phyloP scores from a whole-genome alignment of 1,140 invertebrate species.

The Trichonephila clavipes region DNA sequence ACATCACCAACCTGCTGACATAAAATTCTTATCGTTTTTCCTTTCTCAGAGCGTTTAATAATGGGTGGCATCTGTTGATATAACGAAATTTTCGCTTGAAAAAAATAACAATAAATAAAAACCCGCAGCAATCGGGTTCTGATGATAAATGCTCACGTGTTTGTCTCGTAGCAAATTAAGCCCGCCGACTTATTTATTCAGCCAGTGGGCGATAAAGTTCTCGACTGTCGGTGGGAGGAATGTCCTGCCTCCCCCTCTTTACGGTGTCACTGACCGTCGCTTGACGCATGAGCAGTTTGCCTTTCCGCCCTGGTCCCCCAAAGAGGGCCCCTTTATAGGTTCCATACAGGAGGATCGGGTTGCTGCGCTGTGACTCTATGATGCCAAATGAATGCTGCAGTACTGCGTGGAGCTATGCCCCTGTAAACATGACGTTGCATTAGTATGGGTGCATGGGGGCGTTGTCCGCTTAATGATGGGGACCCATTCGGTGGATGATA shows the following conservation, averaged over 20 bases:
- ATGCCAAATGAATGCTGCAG: conserved; percentile 6
- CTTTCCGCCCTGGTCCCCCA: conserved; percentile 54
- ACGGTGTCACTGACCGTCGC: conserved; percentile 63
- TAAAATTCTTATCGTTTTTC: not conserved
- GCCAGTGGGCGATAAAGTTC: conserved; percentile 68
- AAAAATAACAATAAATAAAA: not conserved
- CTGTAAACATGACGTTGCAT: conserved; percentile 70
- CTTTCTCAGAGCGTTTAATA: not conserved
- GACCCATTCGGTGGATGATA: not conserved
- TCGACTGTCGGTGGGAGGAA: conserved; percentile 33
- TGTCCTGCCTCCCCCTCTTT: conserved; percentile 9
- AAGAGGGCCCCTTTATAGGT: conserved; percentile 50
- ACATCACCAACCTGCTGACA: conserved; percentile 14
- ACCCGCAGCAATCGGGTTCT: not conserved
- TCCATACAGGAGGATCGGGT: conserved; percentile 64
- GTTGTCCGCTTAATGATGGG: conserved; percentile 60
- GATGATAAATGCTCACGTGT: conserved; percentile 58
- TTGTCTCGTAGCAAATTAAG: conserved; percentile 57
- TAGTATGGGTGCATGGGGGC: conserved; percentile 70
- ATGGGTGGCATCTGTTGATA: conserved; percentile 46
- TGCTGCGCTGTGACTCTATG: conserved; percentile 31
- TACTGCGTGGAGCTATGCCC: not conserved
- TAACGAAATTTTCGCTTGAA: not conserved
- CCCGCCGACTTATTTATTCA: conserved; percentile 66
- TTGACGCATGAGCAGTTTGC: conserved; percentile 74